These are phyloP conservation scores for Lydus trimaculatus DNA, from an alignment of 2,888 invertebrate genomes.

Conservation along the genomic window DNA sequence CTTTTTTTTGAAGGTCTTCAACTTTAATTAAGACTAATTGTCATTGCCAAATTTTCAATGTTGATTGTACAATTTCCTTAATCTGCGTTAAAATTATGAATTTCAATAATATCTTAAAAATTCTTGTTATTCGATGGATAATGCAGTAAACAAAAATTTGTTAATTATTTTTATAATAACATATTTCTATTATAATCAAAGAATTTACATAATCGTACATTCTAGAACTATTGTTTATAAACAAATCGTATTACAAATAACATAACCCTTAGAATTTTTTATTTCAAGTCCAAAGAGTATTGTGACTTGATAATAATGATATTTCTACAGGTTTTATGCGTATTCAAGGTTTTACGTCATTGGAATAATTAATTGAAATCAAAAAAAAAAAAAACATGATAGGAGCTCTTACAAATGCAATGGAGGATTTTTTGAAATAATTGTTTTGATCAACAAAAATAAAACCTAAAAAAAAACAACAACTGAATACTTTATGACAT, in stretches of 20 bases:
- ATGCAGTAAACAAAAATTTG: too few relatives aligned
- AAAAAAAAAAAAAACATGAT: constrained; percentile 15
- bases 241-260: background rate
- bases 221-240: background rate
- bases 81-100: background rate
- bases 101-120: background rate
- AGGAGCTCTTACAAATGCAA: constrained; percentile 29
- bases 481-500: background rate
- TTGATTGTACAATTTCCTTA: background rate
- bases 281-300: constrained; percentile 6
- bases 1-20: background rate
- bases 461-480: background rate
- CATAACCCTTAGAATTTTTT: constrained; percentile 18
- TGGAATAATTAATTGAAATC: constrained; percentile 30
- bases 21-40: background rate
- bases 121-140: too few relatives aligned
- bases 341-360: constrained; percentile 31
- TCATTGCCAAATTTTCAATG: constrained; percentile 5
- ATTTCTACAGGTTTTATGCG: constrained; percentile 22
- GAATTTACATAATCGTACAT: background rate
- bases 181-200: too few relatives aligned
- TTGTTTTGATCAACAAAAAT: constrained; percentile 4
- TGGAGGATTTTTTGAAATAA: constrained; percentile 11
- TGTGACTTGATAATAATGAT: constrained; percentile 20
- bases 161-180: too few relatives aligned